Conservation (phyloP, 2,888 invertebrate species). For the Lapara coniferarum region DNA sequence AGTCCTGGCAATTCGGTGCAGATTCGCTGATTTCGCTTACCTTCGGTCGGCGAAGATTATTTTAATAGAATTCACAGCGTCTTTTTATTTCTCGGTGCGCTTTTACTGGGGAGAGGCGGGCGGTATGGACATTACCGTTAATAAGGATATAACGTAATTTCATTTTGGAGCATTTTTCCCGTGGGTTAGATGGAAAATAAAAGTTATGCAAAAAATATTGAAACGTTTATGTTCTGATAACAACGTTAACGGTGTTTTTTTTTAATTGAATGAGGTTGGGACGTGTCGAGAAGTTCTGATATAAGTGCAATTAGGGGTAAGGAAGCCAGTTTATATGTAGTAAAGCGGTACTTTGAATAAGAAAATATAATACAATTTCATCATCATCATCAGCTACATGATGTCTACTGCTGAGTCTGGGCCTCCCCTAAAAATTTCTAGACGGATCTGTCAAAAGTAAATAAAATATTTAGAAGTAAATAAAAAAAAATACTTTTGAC, state of each 20-base stretch:
- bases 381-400: too few relatives aligned
- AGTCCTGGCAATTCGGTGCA: constrained; percentile 34
- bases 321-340: too few relatives aligned
- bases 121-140: constrained; percentile 16
- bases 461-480: too few relatives aligned
- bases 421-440: too few relatives aligned
- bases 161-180: constrained; percentile 22
- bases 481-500: too few relatives aligned
- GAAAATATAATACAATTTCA: too few relatives aligned
- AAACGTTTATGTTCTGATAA: constrained; percentile 17
- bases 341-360: too few relatives aligned
- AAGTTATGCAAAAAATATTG: constrained; percentile 16
- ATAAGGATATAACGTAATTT: constrained; percentile 24
- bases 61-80: constrained; percentile 38
- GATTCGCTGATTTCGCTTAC: constrained; percentile 41
- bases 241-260: constrained; percentile 11
- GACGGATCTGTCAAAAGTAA: too few relatives aligned
- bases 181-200: constrained; percentile 21
- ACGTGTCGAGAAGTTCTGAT: background rate
- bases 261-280: background rate
- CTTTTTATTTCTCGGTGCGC: constrained; percentile 24
- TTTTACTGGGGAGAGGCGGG: constrained; percentile 22
- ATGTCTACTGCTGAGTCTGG: too few relatives aligned
- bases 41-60: constrained; percentile 37
- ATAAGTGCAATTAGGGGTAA: background rate